These are phyloP conservation scores for Haliclona indistincta DNA, from an alignment of 37 sponge, comb jelly and placozoan genomes.

Conservation along the genomic window DNA sequence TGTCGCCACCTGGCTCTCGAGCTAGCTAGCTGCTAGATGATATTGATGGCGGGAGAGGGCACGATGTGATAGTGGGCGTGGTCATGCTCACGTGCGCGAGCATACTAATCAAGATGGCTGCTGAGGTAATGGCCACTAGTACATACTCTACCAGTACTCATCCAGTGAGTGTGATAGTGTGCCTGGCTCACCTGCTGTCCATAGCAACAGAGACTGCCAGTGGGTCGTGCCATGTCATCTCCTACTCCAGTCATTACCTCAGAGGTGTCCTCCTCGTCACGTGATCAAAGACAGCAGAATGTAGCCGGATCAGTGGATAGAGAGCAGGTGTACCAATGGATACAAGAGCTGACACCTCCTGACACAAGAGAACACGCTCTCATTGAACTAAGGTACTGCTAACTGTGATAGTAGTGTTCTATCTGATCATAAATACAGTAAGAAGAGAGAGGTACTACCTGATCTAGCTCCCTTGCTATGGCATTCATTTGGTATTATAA, in stretches of 20 bases:
- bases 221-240: conserved; percentile 21
- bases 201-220: conserved; percentile 13
- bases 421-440: conserved; percentile 33
- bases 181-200: neutral
- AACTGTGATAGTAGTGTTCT: neutral
- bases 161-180: neutral
- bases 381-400: conserved; percentile 73
- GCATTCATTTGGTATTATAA: conserved; percentile 89
- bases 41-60: too few species aligned
- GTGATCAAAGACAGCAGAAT: neutral
- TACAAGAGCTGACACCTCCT: conserved; percentile 70
- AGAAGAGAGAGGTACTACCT: conserved; percentile 89
- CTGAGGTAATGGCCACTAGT: too few species aligned
- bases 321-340: conserved; percentile 75
- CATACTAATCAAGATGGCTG: too few species aligned
- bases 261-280: neutral
- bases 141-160: too few species aligned
- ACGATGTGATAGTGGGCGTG: too few species aligned
- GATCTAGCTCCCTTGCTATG: conserved; percentile 96
- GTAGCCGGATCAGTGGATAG: conserved; percentile 3
- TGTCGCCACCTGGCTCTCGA: too few species aligned
- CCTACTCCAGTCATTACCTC: neutral
- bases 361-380: conserved; percentile 85
- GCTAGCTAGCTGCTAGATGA: too few species aligned
- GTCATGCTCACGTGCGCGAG: too few species aligned